A percentile compares a stretch with the other conserved stretches of the same genome.
These are phyloP conservation scores for Syrista parreyssii DNA, from an alignment of 2,888 invertebrate species.

Conservation along the genomic window DNA sequence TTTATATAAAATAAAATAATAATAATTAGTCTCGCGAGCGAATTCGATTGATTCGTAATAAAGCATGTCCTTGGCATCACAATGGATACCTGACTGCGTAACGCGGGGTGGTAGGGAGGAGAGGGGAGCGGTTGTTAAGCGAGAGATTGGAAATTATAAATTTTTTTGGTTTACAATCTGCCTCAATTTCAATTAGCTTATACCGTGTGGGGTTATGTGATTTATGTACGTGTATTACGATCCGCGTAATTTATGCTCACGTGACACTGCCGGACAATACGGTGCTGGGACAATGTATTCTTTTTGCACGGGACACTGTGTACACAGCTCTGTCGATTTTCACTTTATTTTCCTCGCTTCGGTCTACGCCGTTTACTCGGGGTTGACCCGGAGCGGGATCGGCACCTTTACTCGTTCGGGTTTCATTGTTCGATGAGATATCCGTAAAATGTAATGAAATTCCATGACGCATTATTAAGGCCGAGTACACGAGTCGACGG, in stretches of 20 bases:
- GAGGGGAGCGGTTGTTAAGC: too few species aligned
- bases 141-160: neutral
- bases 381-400: neutral
- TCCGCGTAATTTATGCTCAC: neutral
- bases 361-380: neutral
- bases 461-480: conserved; percentile 19
- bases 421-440: neutral
- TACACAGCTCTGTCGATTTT: neutral
- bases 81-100: neutral
- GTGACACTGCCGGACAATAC: neutral
- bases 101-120: neutral
- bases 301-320: neutral
- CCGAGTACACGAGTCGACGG: neutral
- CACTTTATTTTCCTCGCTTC: conserved; percentile 2
- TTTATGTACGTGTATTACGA: too few species aligned
- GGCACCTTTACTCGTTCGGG: neutral
- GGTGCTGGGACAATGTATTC: neutral
- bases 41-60: neutral
- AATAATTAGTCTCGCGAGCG: neutral
- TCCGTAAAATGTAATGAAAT: conserved; percentile 23
- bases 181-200: neutral
- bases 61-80: neutral
- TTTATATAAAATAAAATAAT: too few species aligned
- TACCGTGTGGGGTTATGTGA: too few species aligned
- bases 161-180: neutral